A percentile compares a stretch with the other conserved stretches of the same genome.
Conservation (phyloP, 2,113 vertebrate genomes). For the Axis porcinus region DNA sequence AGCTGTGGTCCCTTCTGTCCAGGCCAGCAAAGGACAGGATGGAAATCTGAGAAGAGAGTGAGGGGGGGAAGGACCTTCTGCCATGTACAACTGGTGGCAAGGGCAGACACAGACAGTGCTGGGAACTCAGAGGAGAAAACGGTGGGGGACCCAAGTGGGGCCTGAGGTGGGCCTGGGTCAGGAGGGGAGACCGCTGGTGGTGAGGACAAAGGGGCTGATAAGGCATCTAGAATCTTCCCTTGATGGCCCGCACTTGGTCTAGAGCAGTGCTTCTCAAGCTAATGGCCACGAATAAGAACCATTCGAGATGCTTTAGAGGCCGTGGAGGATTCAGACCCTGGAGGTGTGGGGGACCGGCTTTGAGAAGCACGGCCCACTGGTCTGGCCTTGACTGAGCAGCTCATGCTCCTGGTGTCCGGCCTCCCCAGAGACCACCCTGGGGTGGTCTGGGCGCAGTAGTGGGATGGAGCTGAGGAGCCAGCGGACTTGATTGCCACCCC, state of each 20-base stretch:
- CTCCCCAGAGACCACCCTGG: neutral
- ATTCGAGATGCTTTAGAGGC: neutral
- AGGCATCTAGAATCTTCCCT: neutral
- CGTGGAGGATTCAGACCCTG: neutral
- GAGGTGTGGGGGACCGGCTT: too few species aligned
- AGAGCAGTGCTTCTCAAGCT: neutral
- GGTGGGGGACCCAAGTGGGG: accelerated
- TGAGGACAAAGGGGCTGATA: neutral
- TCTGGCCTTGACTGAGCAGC: neutral
- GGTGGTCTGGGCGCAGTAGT: accelerated
- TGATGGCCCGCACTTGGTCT: accelerated
- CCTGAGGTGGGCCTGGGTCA: neutral
- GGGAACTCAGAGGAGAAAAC: neutral
- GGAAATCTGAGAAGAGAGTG: too few species aligned
- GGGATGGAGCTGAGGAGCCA: too few species aligned
- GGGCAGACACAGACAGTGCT: neutral
- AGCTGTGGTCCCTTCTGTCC: neutral
- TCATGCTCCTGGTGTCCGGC: too few species aligned
- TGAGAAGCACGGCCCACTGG: neutral
- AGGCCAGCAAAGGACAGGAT: neutral
- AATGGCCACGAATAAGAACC: accelerated
- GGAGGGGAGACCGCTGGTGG: too few species aligned
- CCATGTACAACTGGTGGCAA: too few species aligned
- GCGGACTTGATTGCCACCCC: accelerated
- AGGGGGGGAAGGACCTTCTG: neutral